A percentile compares a stretch with the other conserved stretches of the same genome.
These are phyloP conservation scores for Trissoscelio sp. DNA, from an alignment of 2,888 invertebrate genomes.

Conservation along the genomic window DNA sequence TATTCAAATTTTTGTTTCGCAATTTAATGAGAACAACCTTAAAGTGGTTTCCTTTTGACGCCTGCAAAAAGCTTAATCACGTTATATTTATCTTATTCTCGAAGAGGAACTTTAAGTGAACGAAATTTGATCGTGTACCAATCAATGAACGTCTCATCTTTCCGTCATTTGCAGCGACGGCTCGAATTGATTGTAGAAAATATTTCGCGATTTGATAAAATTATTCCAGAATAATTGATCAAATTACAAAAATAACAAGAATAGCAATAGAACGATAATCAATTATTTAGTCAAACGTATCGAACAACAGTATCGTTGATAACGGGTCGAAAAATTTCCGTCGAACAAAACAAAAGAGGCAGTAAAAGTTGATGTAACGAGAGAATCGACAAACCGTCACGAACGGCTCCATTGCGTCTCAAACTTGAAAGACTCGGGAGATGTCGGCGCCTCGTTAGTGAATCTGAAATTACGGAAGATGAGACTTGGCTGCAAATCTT, in stretches of 20 bases:
- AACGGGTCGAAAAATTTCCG: constrained; percentile 46
- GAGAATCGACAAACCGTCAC: constrained; percentile 58
- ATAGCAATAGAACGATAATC: constrained; percentile 44
- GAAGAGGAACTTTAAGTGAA: neutral
- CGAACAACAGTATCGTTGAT: constrained; percentile 41
- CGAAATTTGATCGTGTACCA: constrained; percentile 10
- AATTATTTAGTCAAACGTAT: constrained; percentile 53
- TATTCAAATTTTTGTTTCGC: neutral
- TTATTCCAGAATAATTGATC: constrained; percentile 52
- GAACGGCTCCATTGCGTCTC: constrained; percentile 50
- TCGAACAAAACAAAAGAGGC: constrained; percentile 31
- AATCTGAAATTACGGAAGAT: constrained; percentile 58
- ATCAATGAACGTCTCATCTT: neutral
- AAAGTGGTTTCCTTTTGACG: neutral
- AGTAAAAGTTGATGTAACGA: constrained; percentile 56
- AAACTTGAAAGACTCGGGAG: constrained; percentile 56
- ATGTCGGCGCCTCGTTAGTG: constrained; percentile 62
- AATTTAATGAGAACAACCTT: neutral
- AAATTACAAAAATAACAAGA: constrained; percentile 47
- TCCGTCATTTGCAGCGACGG: neutral
- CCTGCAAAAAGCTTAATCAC: neutral
- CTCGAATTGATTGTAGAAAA: constrained; percentile 27
- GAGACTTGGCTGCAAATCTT: constrained; percentile 63
- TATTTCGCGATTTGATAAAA: constrained; percentile 7
- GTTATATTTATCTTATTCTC: neutral